These are phyloP conservation scores for Phalacrocorax aristotelis DNA, from an alignment of 2,113 vertebrate genomes.

Conservation along the genomic window DNA sequence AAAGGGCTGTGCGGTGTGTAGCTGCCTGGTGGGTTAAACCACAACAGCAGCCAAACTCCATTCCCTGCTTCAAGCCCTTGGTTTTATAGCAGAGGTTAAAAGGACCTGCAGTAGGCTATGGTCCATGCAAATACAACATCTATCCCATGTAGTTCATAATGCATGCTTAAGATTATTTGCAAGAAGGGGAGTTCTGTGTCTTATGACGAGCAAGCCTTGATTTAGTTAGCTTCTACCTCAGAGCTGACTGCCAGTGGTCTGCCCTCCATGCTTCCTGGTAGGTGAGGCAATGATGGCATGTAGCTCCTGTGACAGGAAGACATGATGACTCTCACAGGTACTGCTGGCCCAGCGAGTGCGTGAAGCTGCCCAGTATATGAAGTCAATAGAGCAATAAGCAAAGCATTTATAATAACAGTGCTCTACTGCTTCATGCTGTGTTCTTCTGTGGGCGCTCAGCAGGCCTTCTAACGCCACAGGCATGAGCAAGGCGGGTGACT, in stretches of 20 bases:
- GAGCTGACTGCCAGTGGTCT: neutral
- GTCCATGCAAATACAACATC: neutral
- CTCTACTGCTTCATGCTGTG: neutral
- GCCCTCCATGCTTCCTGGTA: neutral
- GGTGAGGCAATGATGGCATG: neutral
- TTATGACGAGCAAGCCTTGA: neutral
- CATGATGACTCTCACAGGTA: neutral
- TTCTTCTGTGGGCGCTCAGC: neutral
- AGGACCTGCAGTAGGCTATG: neutral
- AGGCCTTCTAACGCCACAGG: neutral
- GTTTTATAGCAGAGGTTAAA: neutral
- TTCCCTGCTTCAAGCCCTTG: neutral
- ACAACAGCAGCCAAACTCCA: neutral
- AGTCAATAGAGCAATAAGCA: neutral
- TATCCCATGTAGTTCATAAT: rapidly evolving
- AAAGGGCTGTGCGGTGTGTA: no score
- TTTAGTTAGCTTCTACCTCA: neutral
- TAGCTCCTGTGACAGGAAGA: neutral
- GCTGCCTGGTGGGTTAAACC: no score
- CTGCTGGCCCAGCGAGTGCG: neutral
- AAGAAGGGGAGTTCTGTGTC: neutral
- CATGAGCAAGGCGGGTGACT: neutral
- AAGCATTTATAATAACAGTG: neutral
- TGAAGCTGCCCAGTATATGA: neutral
- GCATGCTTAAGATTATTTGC: rapidly evolving